Evolutionary conservation across 1,140 invertebrate species (phyloP), one percentile per base, ranked within the genome.

Genomic region (Drosophila guanche): DNA sequence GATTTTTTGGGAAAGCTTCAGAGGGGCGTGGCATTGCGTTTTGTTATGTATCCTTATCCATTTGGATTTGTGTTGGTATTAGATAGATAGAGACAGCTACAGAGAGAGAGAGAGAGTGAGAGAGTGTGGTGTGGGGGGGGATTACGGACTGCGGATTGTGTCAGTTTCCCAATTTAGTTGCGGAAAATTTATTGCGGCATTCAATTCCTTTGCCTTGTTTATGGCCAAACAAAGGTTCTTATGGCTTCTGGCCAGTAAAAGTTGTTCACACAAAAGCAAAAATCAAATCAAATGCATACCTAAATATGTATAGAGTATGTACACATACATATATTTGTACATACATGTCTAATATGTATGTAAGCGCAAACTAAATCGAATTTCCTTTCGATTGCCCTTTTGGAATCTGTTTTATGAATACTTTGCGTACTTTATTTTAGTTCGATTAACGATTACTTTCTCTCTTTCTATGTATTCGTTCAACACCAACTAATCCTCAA

Each of bases 151-250:
- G 47, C 33, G 53, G 45, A 29, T 42, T 52, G 27, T 53, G 42
- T 47, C 61, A 48, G 60, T 60, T 76, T 48, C 56, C 62, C 81
- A 86, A 85, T 85, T 76, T 69, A 66, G 72, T 76, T 86, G 77
- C 60, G 67, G 62, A 80, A 86, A 85, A 85, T 85, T 85, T 86
- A 86, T 86, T 85, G 81, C 77, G 76, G 72, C 62, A 8, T 52
- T 86, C 62, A 8, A 50, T 86, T 59, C 56, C 76, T 76, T 86
- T 73, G 81, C 74, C 63, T 86, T 85, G 59, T 86, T 73, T 73
- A 45, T 55, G 22, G 29, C 47, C 51, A 68, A 68, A 56, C 50
- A 67, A 54, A 23, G n/a, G 23, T 41, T 67, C 16, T 68, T 55
- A 54, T 55, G 29, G 40, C 50, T 47, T 33, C 10, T 3, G 29